Conservation (phyloP, 2,888 invertebrate species). For the Pycnomerus fuliginosus region DNA sequence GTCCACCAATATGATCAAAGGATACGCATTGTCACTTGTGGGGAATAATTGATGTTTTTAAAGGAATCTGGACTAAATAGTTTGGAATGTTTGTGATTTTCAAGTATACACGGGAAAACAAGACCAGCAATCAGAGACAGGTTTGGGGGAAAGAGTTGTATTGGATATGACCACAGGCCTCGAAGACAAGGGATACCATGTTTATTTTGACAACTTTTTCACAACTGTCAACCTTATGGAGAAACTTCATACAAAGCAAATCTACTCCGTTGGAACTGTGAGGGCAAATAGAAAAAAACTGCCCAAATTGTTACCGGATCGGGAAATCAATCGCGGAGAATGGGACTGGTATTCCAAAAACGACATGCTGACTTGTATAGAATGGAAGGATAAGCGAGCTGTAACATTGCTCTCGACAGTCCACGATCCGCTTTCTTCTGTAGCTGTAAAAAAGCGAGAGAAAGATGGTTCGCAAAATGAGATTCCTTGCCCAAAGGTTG, state of each 20-base stretch:
- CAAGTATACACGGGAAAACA: neutral
- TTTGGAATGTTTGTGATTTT: neutral
- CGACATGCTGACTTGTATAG: neutral
- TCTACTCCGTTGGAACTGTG: neutral
- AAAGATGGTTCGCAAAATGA: neutral
- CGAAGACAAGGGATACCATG: neutral
- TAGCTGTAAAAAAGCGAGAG: neutral
- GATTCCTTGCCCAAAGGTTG: neutral
- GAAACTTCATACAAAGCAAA: neutral
- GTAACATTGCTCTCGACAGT: neutral
- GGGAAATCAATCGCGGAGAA: neutral
- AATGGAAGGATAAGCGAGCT: neutral
- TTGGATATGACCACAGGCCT: neutral
- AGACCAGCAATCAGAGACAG: neutral
- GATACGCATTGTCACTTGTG: too few species aligned
- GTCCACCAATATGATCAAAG: too few species aligned
- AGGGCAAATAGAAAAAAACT: neutral
- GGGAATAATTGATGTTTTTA: too few species aligned
- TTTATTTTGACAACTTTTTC: slow-evolving; percentile 28
- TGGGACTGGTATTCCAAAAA: neutral
- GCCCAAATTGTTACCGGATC: neutral
- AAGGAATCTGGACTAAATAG: too few species aligned
- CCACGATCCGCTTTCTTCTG: neutral
- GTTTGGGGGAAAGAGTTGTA: neutral
- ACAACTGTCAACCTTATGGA: neutral